A percentile compares a stretch with the other conserved stretches of the same genome.
These are phyloP conservation scores for Bubo scandiacus DNA, from an alignment of 2,113 vertebrate genomes.

Conservation along the genomic window DNA sequence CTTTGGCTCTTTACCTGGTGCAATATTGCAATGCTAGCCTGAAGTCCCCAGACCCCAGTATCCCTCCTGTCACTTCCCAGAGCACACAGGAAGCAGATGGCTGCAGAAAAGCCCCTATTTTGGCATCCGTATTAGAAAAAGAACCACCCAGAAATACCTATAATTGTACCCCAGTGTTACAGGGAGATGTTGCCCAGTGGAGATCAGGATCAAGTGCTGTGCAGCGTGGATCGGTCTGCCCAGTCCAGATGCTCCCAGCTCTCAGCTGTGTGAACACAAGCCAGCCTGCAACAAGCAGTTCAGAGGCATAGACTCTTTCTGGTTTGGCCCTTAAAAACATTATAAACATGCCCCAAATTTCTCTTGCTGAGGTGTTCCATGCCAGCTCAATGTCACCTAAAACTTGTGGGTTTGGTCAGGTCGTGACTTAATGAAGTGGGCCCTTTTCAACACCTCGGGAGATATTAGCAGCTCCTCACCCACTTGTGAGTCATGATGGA, in stretches of 20 bases:
- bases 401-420: neutral
- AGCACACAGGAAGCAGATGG: neutral
- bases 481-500: neutral
- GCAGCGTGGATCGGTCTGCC: neutral
- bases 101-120: neutral
- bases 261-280: neutral
- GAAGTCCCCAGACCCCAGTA: neutral
- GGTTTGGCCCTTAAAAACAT: neutral
- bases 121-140: neutral
- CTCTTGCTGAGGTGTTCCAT: neutral
- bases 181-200: neutral
- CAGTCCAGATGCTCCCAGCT: neutral
- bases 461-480: neutral
- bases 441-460: neutral
- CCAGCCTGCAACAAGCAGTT: neutral
- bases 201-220: neutral
- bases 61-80: neutral
- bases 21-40: neutral
- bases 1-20: neutral
- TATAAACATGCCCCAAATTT: neutral
- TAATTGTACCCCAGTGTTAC: neutral
- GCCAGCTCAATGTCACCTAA: neutral
- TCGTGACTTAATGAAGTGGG: neutral
- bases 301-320: neutral
- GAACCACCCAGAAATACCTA: neutral